Conservation (phyloP, 2,888 invertebrate genomes). For the Desoria tigrina region DNA sequence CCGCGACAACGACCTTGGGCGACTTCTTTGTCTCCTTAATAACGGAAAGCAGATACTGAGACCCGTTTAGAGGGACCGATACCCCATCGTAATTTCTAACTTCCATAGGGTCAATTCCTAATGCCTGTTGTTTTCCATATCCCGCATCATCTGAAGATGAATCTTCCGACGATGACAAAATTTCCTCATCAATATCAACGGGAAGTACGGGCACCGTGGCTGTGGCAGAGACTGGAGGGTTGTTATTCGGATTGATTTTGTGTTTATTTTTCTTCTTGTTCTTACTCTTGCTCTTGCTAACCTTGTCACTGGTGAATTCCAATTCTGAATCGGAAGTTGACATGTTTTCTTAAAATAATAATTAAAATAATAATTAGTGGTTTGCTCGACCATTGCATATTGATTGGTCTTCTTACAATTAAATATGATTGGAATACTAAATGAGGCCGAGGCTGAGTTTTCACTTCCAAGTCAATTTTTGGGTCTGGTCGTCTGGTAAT, state of each 20-base stretch:
- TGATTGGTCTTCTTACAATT: too few relatives aligned
- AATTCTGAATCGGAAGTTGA: conserved; percentile 3
- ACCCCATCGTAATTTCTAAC: conserved; percentile 32
- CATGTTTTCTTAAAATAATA: conserved; percentile 4
- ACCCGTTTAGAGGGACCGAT: conserved; percentile 46
- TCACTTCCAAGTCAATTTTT: too few relatives aligned
- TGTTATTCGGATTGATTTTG: not conserved
- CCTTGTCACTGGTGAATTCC: not conserved
- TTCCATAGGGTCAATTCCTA: conserved; percentile 39
- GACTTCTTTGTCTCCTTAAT: conserved; percentile 37
- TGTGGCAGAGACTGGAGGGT: too few relatives aligned
- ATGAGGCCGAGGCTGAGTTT: too few relatives aligned
- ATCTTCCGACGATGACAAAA: conserved; percentile 17
- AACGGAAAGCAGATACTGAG: conserved; percentile 47
- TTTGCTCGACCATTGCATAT: not conserved
- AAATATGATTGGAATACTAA: too few relatives aligned
- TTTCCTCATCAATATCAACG: not conserved
- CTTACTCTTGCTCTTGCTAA: not conserved
- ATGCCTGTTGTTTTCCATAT: conserved; percentile 30
- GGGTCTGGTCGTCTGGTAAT: too few relatives aligned
- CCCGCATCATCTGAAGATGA: conserved; percentile 23
- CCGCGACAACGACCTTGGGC: conserved; percentile 43
- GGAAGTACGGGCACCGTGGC: too few relatives aligned
- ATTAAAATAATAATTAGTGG: too few relatives aligned
- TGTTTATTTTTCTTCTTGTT: conserved; percentile 1